A percentile compares a stretch with the other conserved stretches of the same genome.
Conservation (phyloP, 2,888 invertebrate species). For the Drosophila rubida region DNA sequence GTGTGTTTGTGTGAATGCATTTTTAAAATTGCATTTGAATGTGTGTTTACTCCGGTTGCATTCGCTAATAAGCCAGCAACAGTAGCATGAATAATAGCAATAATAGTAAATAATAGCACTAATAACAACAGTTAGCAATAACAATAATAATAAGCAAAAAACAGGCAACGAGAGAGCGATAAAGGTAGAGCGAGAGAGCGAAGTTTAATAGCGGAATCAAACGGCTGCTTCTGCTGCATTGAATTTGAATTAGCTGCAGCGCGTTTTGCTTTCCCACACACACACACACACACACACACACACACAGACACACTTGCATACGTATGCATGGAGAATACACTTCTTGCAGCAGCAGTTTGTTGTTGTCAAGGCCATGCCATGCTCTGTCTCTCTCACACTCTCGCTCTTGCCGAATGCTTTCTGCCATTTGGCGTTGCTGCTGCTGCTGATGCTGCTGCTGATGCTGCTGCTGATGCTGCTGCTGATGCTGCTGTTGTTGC, state of each 20-base stretch:
- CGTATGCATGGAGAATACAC: neutral
- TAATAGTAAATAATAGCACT: slow-evolving; percentile 1
- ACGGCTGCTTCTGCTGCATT: slow-evolving; percentile 27
- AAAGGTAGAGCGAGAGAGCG: neutral
- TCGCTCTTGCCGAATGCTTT: slow-evolving; percentile 4
- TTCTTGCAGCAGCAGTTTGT: slow-evolving; percentile 16
- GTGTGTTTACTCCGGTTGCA: slow-evolving; percentile 19
- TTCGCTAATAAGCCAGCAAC: slow-evolving; percentile 16
- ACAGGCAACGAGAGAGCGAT: too few relatives aligned
- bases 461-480: slow-evolving; percentile 17
- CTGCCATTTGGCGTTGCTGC: neutral
- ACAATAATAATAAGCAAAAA: slow-evolving; percentile 5
- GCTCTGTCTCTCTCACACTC: slow-evolving; percentile 25
- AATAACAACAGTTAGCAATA: slow-evolving; percentile 6
- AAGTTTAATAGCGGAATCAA: slow-evolving; percentile 20
- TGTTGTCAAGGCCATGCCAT: slow-evolving; percentile 62
- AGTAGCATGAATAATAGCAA: slow-evolving; percentile 3
- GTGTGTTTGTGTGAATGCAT: slow-evolving; percentile 19
- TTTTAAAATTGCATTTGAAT: slow-evolving; percentile 35
- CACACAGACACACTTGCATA: neutral
- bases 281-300: neutral
- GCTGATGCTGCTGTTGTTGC: slow-evolving; percentile 24
- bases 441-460: slow-evolving; percentile 11
- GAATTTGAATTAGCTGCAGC: slow-evolving; percentile 40
- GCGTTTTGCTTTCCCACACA: slow-evolving; percentile 1